Percentiles rank a stretch among this genome's conserved stretches.
Evolutionary conservation across 2,888 invertebrate genomes (phyloP).

Genomic region (Mesorhabditis spiculigera): DNA sequence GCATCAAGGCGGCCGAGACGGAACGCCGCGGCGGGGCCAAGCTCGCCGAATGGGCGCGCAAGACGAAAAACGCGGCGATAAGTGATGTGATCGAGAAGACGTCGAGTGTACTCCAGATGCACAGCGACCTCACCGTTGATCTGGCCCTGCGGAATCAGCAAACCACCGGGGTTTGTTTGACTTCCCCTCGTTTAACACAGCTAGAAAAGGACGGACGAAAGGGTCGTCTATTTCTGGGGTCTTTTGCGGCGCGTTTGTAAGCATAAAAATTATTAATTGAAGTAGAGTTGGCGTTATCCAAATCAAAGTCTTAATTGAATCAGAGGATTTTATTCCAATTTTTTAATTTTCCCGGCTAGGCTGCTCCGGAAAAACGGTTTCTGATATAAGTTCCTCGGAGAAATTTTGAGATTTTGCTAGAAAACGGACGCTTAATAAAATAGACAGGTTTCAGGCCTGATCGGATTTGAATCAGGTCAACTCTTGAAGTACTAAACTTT

Average conservation of each 20-base stretch:
- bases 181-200: neutral
- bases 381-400: no score
- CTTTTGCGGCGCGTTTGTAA: neutral
- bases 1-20: conserved; percentile 23
- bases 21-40: conserved; percentile 25
- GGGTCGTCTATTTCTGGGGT: neutral
- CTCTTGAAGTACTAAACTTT: no score
- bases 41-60: conserved; percentile 24
- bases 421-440: no score
- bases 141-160: conserved; percentile 4
- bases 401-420: no score
- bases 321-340: neutral
- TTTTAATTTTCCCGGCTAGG: no score
- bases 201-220: no score
- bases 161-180: neutral
- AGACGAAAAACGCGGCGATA: conserved; percentile 28
- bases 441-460: no score
- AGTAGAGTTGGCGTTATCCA: neutral
- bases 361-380: no score
- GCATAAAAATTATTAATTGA: neutral
- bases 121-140: neutral
- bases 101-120: neutral
- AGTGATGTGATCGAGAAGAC: conserved; percentile 31
- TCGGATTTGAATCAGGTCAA: no score
- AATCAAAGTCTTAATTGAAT: neutral